phyloP scores from a whole-genome alignment of 2,797 vertebrate genomes.

The Salarias fasciatus region DNA sequence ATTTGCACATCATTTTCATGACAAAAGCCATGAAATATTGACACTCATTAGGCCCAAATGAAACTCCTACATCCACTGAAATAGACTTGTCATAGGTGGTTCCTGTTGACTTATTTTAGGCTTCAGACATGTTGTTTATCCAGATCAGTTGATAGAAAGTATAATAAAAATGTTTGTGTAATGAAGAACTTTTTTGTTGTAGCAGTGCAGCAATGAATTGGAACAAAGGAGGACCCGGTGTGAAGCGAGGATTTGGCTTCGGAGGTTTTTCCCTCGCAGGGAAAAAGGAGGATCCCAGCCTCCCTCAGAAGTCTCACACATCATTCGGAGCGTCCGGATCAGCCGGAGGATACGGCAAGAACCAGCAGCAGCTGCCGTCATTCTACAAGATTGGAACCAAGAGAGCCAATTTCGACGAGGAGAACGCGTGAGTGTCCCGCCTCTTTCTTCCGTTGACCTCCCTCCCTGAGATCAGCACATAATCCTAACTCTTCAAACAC shows the following conservation, averaged over 20 bases:
- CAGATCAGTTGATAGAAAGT: too few species aligned
- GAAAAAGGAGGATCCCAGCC: slow-evolving; percentile 93
- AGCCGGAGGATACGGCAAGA: slow-evolving; percentile 86
- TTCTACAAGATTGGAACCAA: slow-evolving; percentile 99
- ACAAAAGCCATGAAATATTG: too few species aligned
- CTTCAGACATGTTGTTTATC: too few species aligned
- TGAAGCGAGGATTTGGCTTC: slow-evolving; percentile 97
- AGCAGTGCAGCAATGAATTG: slow-evolving; percentile 90
- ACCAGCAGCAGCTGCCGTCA: slow-evolving; percentile 93
- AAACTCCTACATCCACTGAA: too few species aligned
- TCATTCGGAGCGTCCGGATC: slow-evolving; percentile 86
- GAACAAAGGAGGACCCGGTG: slow-evolving; percentile 95
- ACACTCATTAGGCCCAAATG: too few species aligned
- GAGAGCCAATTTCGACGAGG: slow-evolving; percentile 96
- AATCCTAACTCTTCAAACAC: too few species aligned
- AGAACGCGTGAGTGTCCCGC: slow-evolving; percentile 92
- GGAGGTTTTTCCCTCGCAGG: slow-evolving; percentile 92
- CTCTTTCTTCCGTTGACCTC: background rate
- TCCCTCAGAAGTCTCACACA: slow-evolving; percentile 86
- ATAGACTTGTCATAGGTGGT: too few species aligned
- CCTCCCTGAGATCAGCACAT: background rate
- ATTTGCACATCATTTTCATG: too few species aligned
- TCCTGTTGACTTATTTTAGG: too few species aligned
- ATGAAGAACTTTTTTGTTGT: slow-evolving; percentile 1
- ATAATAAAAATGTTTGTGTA: too few species aligned